phyloP scores from a whole-genome alignment of 2,113 vertebrate genomes.

The Cepphus grylle region DNA sequence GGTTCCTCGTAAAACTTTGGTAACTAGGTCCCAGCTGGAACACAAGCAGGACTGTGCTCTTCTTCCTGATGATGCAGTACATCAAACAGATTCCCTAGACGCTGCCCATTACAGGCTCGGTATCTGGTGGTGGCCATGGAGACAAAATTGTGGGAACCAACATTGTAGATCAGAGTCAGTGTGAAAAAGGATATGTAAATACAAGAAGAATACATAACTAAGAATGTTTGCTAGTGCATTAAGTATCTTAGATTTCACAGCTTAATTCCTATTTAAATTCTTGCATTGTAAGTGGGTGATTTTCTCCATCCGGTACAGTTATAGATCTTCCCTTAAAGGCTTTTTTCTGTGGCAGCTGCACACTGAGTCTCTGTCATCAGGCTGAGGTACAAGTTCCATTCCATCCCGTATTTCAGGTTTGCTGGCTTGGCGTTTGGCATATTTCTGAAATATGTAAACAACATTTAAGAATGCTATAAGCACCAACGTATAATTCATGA shows the following conservation, averaged over 20 bases:
- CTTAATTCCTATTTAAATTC: slow-evolving; percentile 10
- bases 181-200: slow-evolving; percentile 10
- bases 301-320: slow-evolving; percentile 21
- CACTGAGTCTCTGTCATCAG: slow-evolving; percentile 70
- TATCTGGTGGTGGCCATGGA: neutral
- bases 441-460: slow-evolving; percentile 75
- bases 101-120: neutral
- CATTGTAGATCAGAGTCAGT: neutral
- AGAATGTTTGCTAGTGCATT: neutral
- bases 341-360: slow-evolving; percentile 76
- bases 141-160: neutral
- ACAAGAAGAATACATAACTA: neutral
- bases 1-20: neutral
- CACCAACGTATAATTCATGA: slow-evolving; percentile 22
- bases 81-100: neutral
- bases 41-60: neutral
- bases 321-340: slow-evolving; percentile 70
- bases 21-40: neutral
- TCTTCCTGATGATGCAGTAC: neutral
- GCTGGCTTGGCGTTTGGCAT: slow-evolving; percentile 78
- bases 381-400: slow-evolving; percentile 88
- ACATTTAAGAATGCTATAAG: slow-evolving; percentile 35
- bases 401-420: slow-evolving; percentile 77
- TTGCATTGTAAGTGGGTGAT: neutral
- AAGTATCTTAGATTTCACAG: slow-evolving; percentile 22